Evolutionary conservation across 1,140 invertebrate genomes (phyloP), one percentile per base, ranked within the genome.

Genomic region (Trichonephila clavata): DNA sequence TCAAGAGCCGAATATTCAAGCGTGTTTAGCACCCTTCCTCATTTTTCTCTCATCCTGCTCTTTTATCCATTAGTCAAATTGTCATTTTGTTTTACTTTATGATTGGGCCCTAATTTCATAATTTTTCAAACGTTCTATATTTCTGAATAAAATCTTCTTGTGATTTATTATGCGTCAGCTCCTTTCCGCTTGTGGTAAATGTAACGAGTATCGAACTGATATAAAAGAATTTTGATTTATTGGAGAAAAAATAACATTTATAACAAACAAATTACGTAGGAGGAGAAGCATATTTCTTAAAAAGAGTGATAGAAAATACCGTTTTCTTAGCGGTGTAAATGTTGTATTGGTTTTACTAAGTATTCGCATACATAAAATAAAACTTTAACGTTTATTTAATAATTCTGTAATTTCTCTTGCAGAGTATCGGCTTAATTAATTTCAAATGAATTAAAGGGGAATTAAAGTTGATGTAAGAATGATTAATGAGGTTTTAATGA

Each of bases 61-160:
- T 27, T 24, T 16, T 71, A 71, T 71, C 68, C 68, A 71, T 71
- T 71, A 71, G 68, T 71, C 68, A 71, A 71, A 14, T 32, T 71
- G 24, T 27, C 68, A 71, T 71, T 71, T 71, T 71, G 68, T 71
- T 32, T 71, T 71, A 71, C 24, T 71, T 71, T 71, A 71, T 71
- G 68, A 27, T 71, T 71, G 68, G 68, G 24, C 68, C n/a, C 24
- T 24, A 71, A 27, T 71, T 71, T 24, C n/a, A 24, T 24, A 71
- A 24, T 71, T 71, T 71, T 71, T 24, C n/a, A 24, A 16, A 14
- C 68, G 14, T 71, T 65, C 24, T 27, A 71, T 71, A 71, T 27
- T 71, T 32, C 68, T 71, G 68, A 71, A 71, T 71, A 65, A 65
- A 65, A 65, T 65, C 63, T 65, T 18, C 21, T 18, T 10, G n/a